Conservation (phyloP, 2,113 vertebrate genomes). For the Ophthalmolycus amberensis region DNA sequence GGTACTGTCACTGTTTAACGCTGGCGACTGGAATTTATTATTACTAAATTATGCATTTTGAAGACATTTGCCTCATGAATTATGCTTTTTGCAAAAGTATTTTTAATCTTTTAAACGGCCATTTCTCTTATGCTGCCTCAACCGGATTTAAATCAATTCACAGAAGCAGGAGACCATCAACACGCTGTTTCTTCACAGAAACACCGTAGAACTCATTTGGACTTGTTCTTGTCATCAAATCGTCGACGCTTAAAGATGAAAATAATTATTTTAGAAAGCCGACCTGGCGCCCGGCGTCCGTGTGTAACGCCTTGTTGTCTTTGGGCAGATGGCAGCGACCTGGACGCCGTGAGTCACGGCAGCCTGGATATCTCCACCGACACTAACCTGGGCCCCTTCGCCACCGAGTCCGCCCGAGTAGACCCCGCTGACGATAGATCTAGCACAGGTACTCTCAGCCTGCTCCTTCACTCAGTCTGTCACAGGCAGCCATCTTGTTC, state of each 20-base stretch:
- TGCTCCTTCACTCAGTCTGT: slow-evolving; percentile 27
- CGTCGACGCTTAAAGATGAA: not conserved
- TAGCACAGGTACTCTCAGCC: slow-evolving; percentile 85
- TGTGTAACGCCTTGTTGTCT: slow-evolving; percentile 71
- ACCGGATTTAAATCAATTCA: not conserved
- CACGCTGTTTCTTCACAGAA: not conserved
- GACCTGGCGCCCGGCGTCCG: not conserved
- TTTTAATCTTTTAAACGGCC: not conserved
- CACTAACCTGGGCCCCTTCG: slow-evolving; percentile 79
- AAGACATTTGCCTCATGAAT: too few species aligned
- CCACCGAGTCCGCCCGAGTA: slow-evolving; percentile 82
- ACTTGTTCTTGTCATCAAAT: not conserved
- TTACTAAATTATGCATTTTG: not conserved
- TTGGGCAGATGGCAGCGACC: slow-evolving; percentile 88
- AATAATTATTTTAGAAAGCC: not conserved
- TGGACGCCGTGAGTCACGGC: slow-evolving; percentile 88
- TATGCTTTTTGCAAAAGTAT: too few species aligned
- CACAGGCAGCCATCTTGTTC: slow-evolving; percentile 57
- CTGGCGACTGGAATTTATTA: not conserved
- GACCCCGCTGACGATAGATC: slow-evolving; percentile 88
- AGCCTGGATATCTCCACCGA: slow-evolving; percentile 89
- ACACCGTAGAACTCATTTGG: not conserved
- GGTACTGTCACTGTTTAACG: not conserved
- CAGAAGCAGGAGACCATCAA: not conserved
- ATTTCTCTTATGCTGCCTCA: not conserved